Evolutionary conservation across 2,113 vertebrate species (phyloP).

Genomic region (Rhinolophus ferrumequinum): DNA sequence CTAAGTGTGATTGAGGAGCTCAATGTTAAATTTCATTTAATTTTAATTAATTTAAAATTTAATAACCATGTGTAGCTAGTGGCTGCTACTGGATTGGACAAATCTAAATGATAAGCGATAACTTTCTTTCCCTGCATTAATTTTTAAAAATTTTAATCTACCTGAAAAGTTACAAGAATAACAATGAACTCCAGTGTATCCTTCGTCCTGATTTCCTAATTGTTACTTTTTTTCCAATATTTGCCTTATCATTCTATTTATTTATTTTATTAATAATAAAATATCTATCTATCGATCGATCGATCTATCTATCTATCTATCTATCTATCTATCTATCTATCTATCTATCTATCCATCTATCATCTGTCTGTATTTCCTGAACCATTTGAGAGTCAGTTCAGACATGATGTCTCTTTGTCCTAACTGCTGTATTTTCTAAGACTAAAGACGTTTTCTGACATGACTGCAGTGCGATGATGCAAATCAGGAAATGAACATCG

Average conservation of each 20-base stretch:
- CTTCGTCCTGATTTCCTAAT: neutral
- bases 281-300: neutral
- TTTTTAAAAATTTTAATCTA: constrained; percentile 26
- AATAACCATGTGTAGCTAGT: neutral
- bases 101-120: neutral
- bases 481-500: neutral
- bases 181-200: neutral
- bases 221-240: neutral
- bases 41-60: constrained; percentile 28
- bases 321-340: neutral
- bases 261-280: neutral
- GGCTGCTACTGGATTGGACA: neutral
- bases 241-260: neutral
- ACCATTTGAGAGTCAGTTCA: neutral
- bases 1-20: neutral
- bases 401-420: neutral
- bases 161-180: neutral
- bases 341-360: neutral
- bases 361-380: neutral
- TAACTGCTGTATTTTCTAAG: neutral
- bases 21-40: neutral
- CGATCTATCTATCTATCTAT: neutral
- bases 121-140: neutral
- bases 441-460: neutral
- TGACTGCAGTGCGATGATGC: neutral